phyloP scores from a whole-genome alignment of 2,113 vertebrate genomes.

The Prietella phreatophila region DNA sequence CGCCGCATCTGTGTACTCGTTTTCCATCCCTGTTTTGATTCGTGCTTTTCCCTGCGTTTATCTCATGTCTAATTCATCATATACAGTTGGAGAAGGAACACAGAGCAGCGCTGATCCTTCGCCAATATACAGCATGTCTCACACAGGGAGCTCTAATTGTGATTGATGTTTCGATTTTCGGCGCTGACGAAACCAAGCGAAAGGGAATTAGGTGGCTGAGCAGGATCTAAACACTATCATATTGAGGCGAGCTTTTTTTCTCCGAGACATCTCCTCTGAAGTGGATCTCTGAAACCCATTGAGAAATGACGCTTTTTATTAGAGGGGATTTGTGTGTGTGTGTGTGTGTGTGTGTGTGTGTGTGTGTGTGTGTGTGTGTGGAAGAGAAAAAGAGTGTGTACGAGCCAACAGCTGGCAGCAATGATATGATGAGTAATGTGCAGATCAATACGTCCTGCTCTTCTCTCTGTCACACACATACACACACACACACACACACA shows the following conservation, averaged over 20 bases:
- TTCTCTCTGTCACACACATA: constrained; percentile 18
- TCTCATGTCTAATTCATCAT: constrained; percentile 3
- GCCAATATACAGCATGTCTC: constrained; percentile 18
- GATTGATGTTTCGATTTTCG: constrained; percentile 22
- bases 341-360: constrained; percentile 12
- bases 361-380: constrained; percentile 27
- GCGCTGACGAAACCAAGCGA: not conserved
- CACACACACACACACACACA: constrained; percentile 12
- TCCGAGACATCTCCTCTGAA: constrained; percentile 17
- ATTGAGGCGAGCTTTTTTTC: constrained; percentile 30
- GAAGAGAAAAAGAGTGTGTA: constrained; percentile 8
- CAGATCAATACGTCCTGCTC: constrained; percentile 49
- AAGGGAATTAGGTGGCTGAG: constrained; percentile 11
- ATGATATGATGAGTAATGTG: constrained; percentile 54
- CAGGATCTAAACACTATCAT: constrained; percentile 24
- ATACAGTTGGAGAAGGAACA: constrained; percentile 22
- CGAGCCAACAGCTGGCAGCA: constrained; percentile 53
- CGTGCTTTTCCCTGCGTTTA: not conserved
- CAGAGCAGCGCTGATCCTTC: constrained; percentile 7
- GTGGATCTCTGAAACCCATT: constrained; percentile 38
- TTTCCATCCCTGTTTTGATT: not conserved
- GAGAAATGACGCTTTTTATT: constrained; percentile 45
- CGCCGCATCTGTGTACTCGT: not conserved
- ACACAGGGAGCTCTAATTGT: constrained; percentile 9
- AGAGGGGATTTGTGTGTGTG: constrained; percentile 38